Evolutionary conservation across 2,888 invertebrate species (phyloP), one percentile per base, ranked within the genome.

Genomic region (Mellilla xanthometata): DNA sequence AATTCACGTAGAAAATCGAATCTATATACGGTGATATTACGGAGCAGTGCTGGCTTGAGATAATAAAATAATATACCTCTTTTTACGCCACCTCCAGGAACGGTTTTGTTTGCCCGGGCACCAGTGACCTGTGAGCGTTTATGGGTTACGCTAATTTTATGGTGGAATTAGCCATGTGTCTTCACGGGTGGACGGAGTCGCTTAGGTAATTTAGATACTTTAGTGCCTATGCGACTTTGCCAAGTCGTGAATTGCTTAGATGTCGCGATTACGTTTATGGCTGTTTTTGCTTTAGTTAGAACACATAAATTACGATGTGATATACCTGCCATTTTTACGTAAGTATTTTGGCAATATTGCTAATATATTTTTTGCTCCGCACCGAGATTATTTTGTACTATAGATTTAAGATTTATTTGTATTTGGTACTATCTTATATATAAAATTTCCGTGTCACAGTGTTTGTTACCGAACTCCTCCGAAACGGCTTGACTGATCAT

Each of bases 1-100:
- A 90, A 90, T 90, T 90, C 90, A 90, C 89, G 88, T 90, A 90
- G 90, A 90, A 90, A 90, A 90, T 90, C 90, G 90, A 90, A 90
- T 90, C 90, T 90, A 89, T 90, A 90, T 90, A 89, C 88, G 88
- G 83, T 77, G 84, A 83, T 88, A 85, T 85, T 83, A 82, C 79
- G 76, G 73, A 83, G 76, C 72, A 70, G 78, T 72, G 86, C 78
- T 85, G 83, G 71, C 71, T 81, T 62, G 65, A 81, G 88, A 89
- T 89, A 89, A 88, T 89, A 89, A 88, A 89, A 89, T 89, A 86
- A 88, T 89, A 86, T 84, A 86, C 82, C 79, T 81, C 76, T 77
- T 83, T 83, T 85, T 83, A 83, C 74, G 77, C 65, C 66, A 68
- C 66, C 70, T 68, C 52, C 60, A 59, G 7, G 38, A 42, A 53